Percentiles rank a stretch among this genome's conserved stretches.
phyloP scores from a whole-genome alignment of 1,140 invertebrate genomes.

The Pseudomyrmex flavicornis region DNA sequence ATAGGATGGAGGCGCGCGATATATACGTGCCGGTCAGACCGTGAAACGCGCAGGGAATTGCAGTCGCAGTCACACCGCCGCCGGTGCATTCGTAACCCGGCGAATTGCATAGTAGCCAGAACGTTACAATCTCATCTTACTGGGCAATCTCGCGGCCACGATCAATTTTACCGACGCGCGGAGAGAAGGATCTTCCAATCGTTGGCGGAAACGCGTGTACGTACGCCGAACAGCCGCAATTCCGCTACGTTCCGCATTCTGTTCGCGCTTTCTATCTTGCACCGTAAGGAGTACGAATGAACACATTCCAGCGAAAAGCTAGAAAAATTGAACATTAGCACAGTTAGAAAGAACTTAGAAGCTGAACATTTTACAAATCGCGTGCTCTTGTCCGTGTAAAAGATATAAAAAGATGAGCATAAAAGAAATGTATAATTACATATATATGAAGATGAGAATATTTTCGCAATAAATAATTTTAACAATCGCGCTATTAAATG shows the following conservation, averaged over 20 bases:
- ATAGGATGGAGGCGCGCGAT: conserved; percentile 51
- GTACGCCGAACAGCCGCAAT: conserved; percentile 54
- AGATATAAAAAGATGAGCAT: neutral
- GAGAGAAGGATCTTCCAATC: conserved; percentile 61
- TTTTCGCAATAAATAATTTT: too few relatives aligned
- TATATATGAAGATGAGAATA: neutral
- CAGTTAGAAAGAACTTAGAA: neutral
- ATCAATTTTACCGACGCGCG: conserved; percentile 64
- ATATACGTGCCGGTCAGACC: conserved; percentile 55
- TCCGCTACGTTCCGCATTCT: conserved; percentile 40
- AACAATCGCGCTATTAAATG: conserved; percentile 7
- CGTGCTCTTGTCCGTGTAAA: neutral
- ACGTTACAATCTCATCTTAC: conserved; percentile 69
- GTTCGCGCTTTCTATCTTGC: neutral
- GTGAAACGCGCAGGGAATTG: conserved; percentile 69
- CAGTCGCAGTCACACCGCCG: conserved; percentile 28
- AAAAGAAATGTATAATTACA: neutral
- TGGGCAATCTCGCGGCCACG: conserved; percentile 62
- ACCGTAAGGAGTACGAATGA: neutral
- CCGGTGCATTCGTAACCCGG: conserved; percentile 41
- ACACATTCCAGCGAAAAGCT: neutral
- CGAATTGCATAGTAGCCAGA: conserved; percentile 60
- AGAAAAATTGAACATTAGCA: neutral
- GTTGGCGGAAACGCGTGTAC: conserved; percentile 13
- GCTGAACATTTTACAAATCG: too few relatives aligned